Conservation (phyloP, 2,113 vertebrate species). For the Micronycteris hirsuta region DNA sequence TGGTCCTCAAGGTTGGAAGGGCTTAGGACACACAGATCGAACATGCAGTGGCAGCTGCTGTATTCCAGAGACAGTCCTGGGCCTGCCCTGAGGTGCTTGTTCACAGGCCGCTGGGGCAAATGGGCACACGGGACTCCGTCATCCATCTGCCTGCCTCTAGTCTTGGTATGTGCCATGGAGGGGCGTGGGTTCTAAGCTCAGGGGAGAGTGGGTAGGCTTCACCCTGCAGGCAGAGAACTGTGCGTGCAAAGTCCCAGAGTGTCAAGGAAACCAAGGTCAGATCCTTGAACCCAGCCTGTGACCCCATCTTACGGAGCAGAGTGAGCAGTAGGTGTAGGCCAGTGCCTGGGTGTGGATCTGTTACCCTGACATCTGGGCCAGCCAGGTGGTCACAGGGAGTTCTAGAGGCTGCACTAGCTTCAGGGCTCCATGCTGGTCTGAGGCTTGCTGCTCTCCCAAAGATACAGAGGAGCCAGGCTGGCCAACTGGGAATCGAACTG, state of each 20-base stretch:
- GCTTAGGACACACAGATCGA: not conserved
- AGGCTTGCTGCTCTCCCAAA: not conserved
- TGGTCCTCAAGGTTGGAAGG: not conserved
- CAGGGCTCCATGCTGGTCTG: not conserved
- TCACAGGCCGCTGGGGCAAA: not conserved
- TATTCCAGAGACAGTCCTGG: not conserved
- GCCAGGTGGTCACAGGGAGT: not conserved
- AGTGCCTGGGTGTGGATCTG: not conserved
- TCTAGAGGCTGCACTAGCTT: not conserved
- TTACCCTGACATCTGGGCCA: not conserved
- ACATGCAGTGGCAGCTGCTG: not conserved
- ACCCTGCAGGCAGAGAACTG: not conserved
- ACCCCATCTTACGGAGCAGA: not conserved
- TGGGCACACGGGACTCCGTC: not conserved
- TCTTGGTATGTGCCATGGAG: not conserved
- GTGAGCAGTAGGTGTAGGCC: not conserved
- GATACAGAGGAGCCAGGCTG: not conserved
- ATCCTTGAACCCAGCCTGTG: not conserved
- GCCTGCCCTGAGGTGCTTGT: not conserved
- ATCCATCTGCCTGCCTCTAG: not conserved
- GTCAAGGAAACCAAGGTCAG: not conserved
- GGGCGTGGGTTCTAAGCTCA: not conserved
- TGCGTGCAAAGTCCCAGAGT: not conserved
- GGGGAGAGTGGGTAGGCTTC: not conserved
- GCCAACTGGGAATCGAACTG: too few relatives aligned